Evolutionary conservation across 1,140 invertebrate genomes (phyloP).

Genomic region (Euura saliciscinereae): DNA sequence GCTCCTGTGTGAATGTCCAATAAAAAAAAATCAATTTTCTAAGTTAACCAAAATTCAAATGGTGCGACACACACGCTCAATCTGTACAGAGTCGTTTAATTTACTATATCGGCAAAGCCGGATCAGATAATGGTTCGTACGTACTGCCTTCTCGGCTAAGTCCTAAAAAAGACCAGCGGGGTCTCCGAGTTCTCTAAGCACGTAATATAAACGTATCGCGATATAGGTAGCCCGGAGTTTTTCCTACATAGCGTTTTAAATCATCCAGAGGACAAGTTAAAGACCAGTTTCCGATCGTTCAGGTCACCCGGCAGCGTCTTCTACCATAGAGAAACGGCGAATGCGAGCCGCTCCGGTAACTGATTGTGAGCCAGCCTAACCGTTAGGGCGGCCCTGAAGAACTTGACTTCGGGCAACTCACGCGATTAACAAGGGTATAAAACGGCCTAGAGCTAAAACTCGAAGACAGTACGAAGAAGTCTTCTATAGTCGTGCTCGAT

Average conservation of each 20-base stretch:
- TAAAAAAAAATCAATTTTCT: no score
- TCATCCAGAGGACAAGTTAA: neutral
- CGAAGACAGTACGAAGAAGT: neutral
- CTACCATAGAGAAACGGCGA: neutral
- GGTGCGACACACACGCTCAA: no score
- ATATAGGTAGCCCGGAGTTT: no score
- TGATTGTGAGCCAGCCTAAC: constrained; percentile 1
- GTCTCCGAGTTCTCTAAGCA: no score
- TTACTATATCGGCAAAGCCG: no score
- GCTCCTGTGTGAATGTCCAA: no score
- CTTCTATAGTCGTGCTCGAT: neutral
- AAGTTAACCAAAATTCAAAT: no score
- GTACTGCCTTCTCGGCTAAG: no score
- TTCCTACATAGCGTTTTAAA: neutral
- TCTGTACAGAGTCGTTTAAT: no score
- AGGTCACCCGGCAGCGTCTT: neutral
- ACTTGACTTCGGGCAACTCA: neutral
- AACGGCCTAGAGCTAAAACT: neutral
- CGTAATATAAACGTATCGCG: no score
- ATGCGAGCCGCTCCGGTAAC: neutral
- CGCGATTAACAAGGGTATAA: neutral
- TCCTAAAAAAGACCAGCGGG: no score
- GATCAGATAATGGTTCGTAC: no score
- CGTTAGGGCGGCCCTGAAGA: constrained; percentile 4
- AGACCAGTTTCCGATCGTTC: neutral